Evolutionary conservation across 2,797 vertebrate species (phyloP), one percentile per base, ranked within the genome.

Genomic region (Telmatherina bonti): DNA sequence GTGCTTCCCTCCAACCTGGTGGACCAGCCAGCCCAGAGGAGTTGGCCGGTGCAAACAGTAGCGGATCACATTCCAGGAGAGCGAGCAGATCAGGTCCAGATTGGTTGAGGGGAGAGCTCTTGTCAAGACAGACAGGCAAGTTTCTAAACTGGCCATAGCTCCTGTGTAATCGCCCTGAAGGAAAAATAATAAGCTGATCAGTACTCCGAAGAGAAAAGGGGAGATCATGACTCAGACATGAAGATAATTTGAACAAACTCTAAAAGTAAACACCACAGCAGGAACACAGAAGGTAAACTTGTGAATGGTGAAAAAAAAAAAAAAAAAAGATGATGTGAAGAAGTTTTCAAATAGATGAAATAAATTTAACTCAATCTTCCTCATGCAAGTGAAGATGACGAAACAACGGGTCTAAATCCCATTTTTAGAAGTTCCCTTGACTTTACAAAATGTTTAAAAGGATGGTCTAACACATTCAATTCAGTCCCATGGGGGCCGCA

Each of bases 31-130:
- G 65, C 96, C 95, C 64, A 97, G 94, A 49, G 96, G 94, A 0
- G 95, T 93, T 55, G 97, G 94, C 49, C 97, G 97, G 85, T 97
- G 96, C 81, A 99, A 88, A 88, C 95, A 95, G 59, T 97, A 98
- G 74, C 97, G 97, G 83, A 99, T 97, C 71, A 98, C 69, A 0
- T 99, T 99, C 98, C 98, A 99, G 84, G 96, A 96, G 13, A 99
- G 94, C 6, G 97, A 97, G 83, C 95, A 99, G 79, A 95, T 92
- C 74, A 98, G 92, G 85, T 99, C 98, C 67, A 99, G 91, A 20
- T 89, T 91, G 65, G 96, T 95, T 20, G 95, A 91, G 6, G 98
- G 98, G 24, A 99, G 91, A 0, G 96, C 96, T 78, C 98, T 94
- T 24, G 96, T 96, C 20, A 99, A 88, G 7, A 97, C 93, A 0